Percentiles rank a stretch among this genome's conserved stretches.
These are phyloP conservation scores for Rhinoptilus africanus DNA, from an alignment of 2,113 vertebrate species.

Conservation along the genomic window DNA sequence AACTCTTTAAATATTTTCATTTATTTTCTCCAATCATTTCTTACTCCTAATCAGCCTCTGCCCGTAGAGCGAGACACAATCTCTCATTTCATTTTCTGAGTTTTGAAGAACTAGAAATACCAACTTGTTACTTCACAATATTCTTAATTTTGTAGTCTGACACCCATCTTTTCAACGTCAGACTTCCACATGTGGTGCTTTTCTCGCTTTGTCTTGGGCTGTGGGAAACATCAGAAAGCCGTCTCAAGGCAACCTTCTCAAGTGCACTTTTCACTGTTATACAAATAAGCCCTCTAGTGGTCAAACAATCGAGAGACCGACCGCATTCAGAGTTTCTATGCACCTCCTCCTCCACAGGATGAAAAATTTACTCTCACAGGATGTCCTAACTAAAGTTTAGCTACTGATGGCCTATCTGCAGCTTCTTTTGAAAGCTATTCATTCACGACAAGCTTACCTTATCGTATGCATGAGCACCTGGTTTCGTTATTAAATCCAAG, in stretches of 20 bases:
- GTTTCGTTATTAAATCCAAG: neutral
- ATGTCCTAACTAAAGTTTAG: neutral
- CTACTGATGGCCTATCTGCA: neutral
- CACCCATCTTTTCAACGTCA: neutral
- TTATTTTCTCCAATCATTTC: neutral
- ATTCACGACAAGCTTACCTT: neutral
- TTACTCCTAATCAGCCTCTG: neutral
- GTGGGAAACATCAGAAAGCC: neutral
- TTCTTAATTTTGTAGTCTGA: neutral
- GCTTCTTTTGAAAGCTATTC: neutral
- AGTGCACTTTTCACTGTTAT: neutral
- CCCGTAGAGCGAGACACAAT: neutral
- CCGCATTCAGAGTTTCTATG: neutral
- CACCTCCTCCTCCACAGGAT: neutral
- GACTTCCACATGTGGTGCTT: neutral
- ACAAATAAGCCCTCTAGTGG: constrained; percentile 64
- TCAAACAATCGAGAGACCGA: neutral
- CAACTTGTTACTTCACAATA: neutral
- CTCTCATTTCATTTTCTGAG: neutral
- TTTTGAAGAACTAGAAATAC: neutral
- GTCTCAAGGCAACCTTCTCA: neutral
- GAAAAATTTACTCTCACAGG: neutral
- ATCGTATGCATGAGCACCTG: neutral
- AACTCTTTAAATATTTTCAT: neutral
- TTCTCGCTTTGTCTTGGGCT: neutral